A percentile compares a stretch with the other conserved stretches of the same genome.
phyloP scores from a whole-genome alignment of 2,888 invertebrate genomes.

The Hirtodrosophila trivittata region DNA sequence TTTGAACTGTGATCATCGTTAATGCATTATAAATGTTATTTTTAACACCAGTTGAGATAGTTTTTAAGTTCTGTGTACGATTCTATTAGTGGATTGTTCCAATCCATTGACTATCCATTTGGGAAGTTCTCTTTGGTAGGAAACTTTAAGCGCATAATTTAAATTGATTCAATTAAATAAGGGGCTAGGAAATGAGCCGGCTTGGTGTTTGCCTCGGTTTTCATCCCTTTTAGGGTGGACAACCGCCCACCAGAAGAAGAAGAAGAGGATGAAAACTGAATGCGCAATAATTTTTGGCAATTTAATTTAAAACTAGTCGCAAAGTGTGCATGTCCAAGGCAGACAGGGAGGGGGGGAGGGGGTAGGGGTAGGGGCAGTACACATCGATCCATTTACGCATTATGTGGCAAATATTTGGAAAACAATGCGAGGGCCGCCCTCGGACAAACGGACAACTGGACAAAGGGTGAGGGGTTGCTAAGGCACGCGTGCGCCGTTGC shows the following conservation, averaged over 20 bases:
- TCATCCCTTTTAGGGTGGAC: not conserved
- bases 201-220: not conserved
- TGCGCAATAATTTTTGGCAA: slow-evolving; percentile 44
- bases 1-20: too few relatives aligned
- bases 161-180: slow-evolving; percentile 21
- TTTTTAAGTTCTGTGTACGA: too few relatives aligned
- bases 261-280: not conserved
- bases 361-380: not conserved
- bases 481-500: slow-evolving; percentile 20
- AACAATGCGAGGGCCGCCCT: slow-evolving; percentile 5
- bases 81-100: too few relatives aligned
- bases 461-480: not conserved
- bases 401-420: slow-evolving; percentile 46
- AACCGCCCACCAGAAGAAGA: slow-evolving; percentile 21
- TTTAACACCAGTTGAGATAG: too few relatives aligned
- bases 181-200: slow-evolving; percentile 17
- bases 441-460: too few relatives aligned
- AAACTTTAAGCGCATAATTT: slow-evolving; percentile 14
- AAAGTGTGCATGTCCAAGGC: slow-evolving; percentile 25
- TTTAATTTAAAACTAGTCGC: slow-evolving; percentile 42
- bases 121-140: too few relatives aligned
- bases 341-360: too few relatives aligned
- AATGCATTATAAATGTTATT: too few relatives aligned
- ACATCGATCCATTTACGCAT: slow-evolving; percentile 42
- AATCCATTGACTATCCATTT: too few relatives aligned